Conservation (phyloP, 2,113 vertebrate genomes). For the Protobothrops mucrosquamatus region DNA sequence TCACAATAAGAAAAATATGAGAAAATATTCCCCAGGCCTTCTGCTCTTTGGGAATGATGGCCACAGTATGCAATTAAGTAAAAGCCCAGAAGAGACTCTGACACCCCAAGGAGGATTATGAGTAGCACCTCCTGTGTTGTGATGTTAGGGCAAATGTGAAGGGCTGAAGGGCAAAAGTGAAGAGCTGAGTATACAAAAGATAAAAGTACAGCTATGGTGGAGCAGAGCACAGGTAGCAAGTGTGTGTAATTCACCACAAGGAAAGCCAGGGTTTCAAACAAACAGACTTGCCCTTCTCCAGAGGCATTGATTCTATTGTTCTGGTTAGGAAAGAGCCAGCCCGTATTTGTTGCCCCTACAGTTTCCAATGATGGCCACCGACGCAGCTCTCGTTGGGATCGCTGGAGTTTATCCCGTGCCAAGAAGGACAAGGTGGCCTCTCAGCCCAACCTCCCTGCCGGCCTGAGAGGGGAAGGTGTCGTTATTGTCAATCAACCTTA, state of each 20-base stretch:
- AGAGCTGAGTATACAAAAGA: neutral
- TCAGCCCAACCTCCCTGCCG: slow-evolving; percentile 86
- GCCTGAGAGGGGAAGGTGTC: slow-evolving; percentile 78
- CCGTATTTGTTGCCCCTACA: slow-evolving; percentile 28
- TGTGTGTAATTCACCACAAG: neutral
- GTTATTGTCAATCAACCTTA: slow-evolving; percentile 70
- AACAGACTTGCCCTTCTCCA: too few relatives aligned
- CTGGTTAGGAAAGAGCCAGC: slow-evolving; percentile 33
- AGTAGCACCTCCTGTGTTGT: neutral
- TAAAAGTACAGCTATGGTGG: neutral
- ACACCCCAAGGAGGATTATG: neutral
- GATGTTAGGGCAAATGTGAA: neutral
- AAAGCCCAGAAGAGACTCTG: neutral
- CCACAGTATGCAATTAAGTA: neutral
- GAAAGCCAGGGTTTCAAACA: neutral
- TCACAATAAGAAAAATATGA: neutral
- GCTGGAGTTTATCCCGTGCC: slow-evolving; percentile 86
- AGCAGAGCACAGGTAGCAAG: neutral
- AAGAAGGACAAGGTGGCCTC: slow-evolving; percentile 84
- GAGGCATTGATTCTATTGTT: neutral
- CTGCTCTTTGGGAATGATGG: neutral
- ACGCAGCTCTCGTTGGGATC: slow-evolving; percentile 83
- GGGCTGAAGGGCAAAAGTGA: neutral
- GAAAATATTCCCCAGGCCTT: neutral
- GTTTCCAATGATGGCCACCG: slow-evolving; percentile 55